These are phyloP conservation scores for Sebastes hopkinsi DNA, from an alignment of 2,797 vertebrate species.

Conservation along the genomic window DNA sequence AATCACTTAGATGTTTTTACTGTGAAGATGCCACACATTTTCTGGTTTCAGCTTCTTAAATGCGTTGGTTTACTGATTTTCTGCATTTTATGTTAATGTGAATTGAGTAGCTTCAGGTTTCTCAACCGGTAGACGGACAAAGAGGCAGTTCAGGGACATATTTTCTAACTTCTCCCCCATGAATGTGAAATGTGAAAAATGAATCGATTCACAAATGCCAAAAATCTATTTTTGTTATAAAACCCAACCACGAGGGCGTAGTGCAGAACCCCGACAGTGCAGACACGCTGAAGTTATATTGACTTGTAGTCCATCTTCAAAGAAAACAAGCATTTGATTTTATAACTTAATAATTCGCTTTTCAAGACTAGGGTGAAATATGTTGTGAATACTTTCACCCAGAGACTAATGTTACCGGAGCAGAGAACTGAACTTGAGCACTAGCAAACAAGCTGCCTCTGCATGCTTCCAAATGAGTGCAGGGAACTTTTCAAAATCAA, in stretches of 20 bases:
- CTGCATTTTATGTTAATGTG: neutral
- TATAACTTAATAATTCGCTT: neutral
- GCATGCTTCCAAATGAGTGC: no score
- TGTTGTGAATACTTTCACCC: neutral
- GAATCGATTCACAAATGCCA: neutral
- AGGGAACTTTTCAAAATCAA: neutral
- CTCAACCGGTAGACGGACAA: neutral
- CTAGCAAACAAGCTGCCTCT: neutral
- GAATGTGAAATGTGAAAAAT: neutral
- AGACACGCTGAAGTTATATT: neutral
- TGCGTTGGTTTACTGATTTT: neutral
- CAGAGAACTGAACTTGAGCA: neutral
- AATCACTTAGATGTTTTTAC: neutral
- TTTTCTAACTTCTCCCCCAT: neutral
- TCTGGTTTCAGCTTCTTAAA: neutral
- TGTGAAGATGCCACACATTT: neutral
- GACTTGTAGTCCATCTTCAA: neutral
- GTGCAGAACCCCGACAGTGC: neutral
- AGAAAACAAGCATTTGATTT: neutral
- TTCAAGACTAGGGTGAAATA: neutral
- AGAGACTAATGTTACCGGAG: neutral
- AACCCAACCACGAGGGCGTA: neutral
- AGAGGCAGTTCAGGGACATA: neutral
- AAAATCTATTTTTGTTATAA: neutral
- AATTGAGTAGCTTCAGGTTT: neutral